These are phyloP conservation scores for Entomobrya proxima DNA, from an alignment of 2,888 invertebrate species.

Conservation along the genomic window DNA sequence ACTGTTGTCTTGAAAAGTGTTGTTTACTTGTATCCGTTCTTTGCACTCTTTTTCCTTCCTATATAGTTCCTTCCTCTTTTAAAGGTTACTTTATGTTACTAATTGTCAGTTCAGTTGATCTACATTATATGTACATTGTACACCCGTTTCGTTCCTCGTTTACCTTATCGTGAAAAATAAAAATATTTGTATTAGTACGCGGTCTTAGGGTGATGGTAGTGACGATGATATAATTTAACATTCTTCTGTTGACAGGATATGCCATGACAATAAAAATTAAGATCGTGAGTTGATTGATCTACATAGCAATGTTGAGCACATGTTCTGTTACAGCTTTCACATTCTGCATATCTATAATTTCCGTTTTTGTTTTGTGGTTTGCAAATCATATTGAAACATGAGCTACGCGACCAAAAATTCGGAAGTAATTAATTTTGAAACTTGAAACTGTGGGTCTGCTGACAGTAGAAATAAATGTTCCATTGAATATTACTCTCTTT, in stretches of 20 bases:
- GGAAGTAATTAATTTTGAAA: no score
- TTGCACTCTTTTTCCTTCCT: neutral
- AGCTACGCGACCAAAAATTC: no score
- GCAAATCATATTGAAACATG: no score
- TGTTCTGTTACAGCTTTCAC: no score
- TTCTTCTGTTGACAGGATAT: conserved; percentile 3
- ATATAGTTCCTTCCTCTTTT: neutral
- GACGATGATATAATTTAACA: neutral
- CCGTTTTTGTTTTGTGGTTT: no score
- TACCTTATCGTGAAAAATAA: neutral
- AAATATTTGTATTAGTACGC: neutral
- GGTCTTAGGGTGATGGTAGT: neutral
- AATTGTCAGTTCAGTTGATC: no score
- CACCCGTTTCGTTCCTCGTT: neutral
- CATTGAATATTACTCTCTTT: no score
- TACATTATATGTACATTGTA: neutral
- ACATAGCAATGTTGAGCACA: no score
- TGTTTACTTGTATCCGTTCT: neutral
- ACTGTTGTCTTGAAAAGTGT: no score
- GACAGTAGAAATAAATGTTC: no score
- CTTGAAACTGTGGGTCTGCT: no score
- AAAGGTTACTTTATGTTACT: neutral
- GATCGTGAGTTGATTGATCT: neutral
- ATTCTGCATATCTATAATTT: no score
- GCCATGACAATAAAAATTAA: conserved; percentile 14